phyloP scores from a whole-genome alignment of 2,113 vertebrate species.

The Parus major region DNA sequence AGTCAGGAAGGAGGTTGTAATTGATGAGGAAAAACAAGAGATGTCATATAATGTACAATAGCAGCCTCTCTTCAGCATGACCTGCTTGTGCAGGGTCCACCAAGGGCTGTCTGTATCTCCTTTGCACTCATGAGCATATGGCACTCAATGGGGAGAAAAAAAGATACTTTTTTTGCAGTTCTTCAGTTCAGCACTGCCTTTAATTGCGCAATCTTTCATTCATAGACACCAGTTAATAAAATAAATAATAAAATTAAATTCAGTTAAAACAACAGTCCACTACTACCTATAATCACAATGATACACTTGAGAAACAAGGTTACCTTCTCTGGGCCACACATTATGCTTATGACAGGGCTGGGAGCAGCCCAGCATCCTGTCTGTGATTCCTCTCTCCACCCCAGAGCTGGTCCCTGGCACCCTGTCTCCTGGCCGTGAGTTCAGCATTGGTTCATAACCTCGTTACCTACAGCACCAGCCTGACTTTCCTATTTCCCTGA shows the following conservation, averaged over 20 bases:
- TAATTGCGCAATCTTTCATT: not conserved
- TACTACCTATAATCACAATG: not conserved
- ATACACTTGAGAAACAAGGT: not conserved
- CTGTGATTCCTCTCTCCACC: not conserved
- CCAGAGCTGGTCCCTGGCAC: not conserved
- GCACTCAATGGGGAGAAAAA: not conserved
- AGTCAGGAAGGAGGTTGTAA: slow-evolving; percentile 39
- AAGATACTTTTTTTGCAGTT: not conserved
- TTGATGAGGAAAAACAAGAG: slow-evolving; percentile 29
- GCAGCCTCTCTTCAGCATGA: not conserved
- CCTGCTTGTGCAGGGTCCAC: not conserved
- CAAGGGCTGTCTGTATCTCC: not conserved
- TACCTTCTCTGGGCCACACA: not conserved
- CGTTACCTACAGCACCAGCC: not conserved
- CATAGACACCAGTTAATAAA: not conserved
- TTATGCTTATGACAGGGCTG: not conserved
- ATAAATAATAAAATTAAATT: not conserved
- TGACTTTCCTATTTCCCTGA: not conserved
- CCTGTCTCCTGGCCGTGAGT: not conserved
- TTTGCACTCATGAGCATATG: not conserved
- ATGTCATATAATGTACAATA: slow-evolving; percentile 20
- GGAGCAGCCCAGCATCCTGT: not conserved
- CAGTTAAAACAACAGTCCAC: not conserved
- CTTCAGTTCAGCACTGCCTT: not conserved
- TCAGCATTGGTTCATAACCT: not conserved